Evolutionary conservation across 2,797 vertebrate species (phyloP).

Genomic region (Sebastes baramenuke): DNA sequence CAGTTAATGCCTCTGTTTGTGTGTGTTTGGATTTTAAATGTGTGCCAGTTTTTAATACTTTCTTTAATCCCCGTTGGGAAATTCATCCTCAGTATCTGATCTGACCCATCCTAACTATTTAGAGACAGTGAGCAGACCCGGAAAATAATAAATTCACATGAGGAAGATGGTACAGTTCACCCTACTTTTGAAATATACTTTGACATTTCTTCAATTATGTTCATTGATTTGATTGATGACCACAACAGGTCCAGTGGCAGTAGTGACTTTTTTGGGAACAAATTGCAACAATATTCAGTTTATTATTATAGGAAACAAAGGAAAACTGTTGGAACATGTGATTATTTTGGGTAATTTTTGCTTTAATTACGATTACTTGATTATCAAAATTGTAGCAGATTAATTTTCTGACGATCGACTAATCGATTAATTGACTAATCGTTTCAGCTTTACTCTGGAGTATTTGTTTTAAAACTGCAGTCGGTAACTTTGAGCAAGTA

Average conservation of each 20-base stretch:
- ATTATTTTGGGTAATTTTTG: background rate
- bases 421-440: background rate
- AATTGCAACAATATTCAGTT: background rate
- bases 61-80: background rate
- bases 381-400: background rate
- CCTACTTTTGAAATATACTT: background rate
- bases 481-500: no score
- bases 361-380: background rate
- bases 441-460: background rate
- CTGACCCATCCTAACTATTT: background rate
- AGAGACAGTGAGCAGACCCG: background rate
- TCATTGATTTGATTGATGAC: background rate
- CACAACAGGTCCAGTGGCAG: background rate
- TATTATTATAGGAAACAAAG: background rate
- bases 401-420: background rate
- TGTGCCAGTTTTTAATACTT: background rate
- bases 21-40: slow-evolving; percentile 7
- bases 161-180: background rate
- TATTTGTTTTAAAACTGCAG: no score
- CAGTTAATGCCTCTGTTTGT: slow-evolving; percentile 4
- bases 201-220: background rate
- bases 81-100: background rate
- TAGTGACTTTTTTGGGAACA: background rate
- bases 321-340: background rate
- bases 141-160: background rate